Evolutionary conservation across 2,888 invertebrate genomes (phyloP), one percentile per base, ranked within the genome.

Genomic region (Loripinus fragilis): DNA sequence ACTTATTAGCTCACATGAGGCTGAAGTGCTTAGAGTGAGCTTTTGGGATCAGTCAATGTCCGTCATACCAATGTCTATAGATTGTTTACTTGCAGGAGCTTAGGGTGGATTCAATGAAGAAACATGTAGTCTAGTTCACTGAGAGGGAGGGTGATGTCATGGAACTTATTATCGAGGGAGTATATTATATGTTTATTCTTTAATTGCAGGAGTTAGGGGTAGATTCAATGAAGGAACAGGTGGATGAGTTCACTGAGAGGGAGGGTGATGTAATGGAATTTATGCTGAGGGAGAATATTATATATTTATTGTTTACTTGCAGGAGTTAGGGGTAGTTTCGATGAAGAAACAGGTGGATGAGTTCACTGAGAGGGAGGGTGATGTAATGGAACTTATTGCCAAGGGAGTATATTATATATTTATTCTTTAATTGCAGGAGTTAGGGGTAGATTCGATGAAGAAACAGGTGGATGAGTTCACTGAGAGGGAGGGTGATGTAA

Each of bases 391-490:
- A 23, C 73, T 81, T 60, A 76, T 90, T 52, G 90, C 91, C 7
- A n/a, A n/a, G n/a, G n/a, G n/a, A n/a, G n/a, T n/a, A 0, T 91
- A 90, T 90, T 93, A 93, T 78, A 75, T 81, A 12, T 88, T 89
- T 52, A 84, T 23, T 87, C 87, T 71, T 87, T 87, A 64, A 89
- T 72, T 72, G 0, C 75, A 92, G 92, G 91, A 92, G 71, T 80
- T 92, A 41, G 91, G 90, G 8, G 67, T 90, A 12, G 90, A 90
- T 33, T 74, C 75, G 3, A 84, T 83, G 74, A 78, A 82, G 70
- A 78, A 76, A 25, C 79, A 78, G 3, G 85, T 83, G 7, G 86
- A 85, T 23, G 89, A 87, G 12, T 81, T 81, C 55, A 71, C 70
- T 1, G 48, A 82, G 0, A 76, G 77, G 15, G 87, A 88, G 30